A percentile compares a stretch with the other conserved stretches of the same genome.
These are phyloP conservation scores for Nyctibius bracteatus DNA, from an alignment of 2,113 vertebrate species.

Conservation along the genomic window DNA sequence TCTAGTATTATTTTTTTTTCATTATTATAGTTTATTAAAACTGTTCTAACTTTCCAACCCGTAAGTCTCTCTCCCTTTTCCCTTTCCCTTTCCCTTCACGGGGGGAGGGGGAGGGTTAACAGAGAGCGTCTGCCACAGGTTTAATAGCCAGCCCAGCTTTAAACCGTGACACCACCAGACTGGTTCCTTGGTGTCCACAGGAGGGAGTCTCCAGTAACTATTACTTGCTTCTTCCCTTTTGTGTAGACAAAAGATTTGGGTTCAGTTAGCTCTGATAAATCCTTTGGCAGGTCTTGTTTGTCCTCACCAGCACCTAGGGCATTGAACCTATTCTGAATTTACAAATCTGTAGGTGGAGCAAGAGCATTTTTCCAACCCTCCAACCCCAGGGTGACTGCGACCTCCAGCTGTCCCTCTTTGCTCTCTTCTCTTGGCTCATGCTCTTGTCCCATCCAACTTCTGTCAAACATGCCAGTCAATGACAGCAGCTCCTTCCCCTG, in stretches of 20 bases:
- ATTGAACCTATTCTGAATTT: neutral
- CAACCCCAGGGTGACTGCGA: accelerated
- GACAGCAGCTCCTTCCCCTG: neutral
- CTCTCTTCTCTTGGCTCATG: neutral
- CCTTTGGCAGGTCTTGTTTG: neutral
- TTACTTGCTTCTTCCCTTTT: neutral
- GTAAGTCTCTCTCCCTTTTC: too few relatives aligned
- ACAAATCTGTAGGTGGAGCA: neutral
- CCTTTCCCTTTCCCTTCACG: too few relatives aligned
- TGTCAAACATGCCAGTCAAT: neutral
- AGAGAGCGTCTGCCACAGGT: too few relatives aligned
- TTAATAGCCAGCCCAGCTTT: too few relatives aligned
- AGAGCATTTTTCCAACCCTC: neutral
- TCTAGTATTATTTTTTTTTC: too few relatives aligned
- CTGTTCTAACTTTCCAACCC: too few relatives aligned
- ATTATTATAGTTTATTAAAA: too few relatives aligned
- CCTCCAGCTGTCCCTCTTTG: neutral
- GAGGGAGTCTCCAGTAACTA: neutral
- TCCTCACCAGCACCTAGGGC: neutral
- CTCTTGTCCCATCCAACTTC: neutral
- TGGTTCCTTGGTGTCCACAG: neutral
- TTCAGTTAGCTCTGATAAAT: neutral
- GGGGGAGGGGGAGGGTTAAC: too few relatives aligned
- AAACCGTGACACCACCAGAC: too few relatives aligned
- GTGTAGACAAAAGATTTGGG: neutral